Evolutionary conservation across 1,140 invertebrate species (phyloP).

Genomic region (Archivesica marissinica): DNA sequence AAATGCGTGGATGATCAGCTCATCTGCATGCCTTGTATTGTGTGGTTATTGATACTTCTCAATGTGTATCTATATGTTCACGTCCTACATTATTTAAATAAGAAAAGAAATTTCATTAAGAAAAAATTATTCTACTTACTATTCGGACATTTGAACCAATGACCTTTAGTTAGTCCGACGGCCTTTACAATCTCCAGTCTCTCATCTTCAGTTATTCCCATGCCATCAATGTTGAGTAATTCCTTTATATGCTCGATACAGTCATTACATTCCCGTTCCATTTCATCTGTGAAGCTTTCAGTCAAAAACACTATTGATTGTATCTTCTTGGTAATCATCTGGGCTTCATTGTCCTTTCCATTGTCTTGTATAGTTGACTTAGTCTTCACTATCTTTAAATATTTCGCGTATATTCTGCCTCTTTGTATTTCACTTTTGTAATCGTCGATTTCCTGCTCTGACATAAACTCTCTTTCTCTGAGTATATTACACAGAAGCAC

Average conservation of each 20-base stretch:
- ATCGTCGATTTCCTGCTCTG: conserved; percentile 26
- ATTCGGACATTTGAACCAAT: conserved; percentile 91
- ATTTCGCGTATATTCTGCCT: background rate
- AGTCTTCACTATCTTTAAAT: background rate
- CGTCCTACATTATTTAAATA: background rate
- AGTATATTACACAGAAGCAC: background rate
- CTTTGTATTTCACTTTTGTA: conserved; percentile 5
- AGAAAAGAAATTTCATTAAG: background rate
- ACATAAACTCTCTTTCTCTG: background rate
- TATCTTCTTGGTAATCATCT: background rate
- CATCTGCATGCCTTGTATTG: too few species aligned
- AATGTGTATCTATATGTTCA: too few species aligned
- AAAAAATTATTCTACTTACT: conserved; percentile 65
- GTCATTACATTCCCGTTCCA: too few species aligned
- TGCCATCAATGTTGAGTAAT: conserved; percentile 71
- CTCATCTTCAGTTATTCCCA: conserved; percentile 85
- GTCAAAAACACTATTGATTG: background rate
- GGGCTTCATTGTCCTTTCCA: background rate
- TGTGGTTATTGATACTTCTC: too few species aligned
- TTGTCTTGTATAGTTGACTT: background rate
- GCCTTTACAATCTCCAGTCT: conserved; percentile 87
- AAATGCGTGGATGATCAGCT: too few species aligned
- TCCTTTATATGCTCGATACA: conserved; percentile 64
- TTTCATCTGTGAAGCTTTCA: conserved; percentile 19
- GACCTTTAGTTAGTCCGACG: conserved; percentile 86